These are phyloP conservation scores for Seira ritae DNA, from an alignment of 2,888 invertebrate species.

Conservation along the genomic window DNA sequence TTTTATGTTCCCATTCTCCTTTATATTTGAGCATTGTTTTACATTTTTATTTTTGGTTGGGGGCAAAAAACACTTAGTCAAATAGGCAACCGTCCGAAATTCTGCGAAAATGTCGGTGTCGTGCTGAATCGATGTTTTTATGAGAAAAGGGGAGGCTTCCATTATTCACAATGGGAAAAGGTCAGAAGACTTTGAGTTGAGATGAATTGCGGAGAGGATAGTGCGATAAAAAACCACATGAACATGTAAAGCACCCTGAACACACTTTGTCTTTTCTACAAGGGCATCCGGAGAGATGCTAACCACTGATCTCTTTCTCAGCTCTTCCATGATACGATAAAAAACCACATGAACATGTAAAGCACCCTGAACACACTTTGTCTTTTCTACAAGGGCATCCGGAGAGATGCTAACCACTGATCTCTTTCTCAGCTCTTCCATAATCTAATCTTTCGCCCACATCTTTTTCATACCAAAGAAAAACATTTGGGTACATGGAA, in stretches of 20 bases:
- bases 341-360: no score
- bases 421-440: neutral
- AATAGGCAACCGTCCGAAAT: conserved; percentile 32
- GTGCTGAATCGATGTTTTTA: conserved; percentile 53
- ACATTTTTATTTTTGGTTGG: conserved; percentile 25
- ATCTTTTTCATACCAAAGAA: conserved; percentile 51
- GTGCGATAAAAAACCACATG: neutral
- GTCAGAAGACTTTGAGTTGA: neutral
- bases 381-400: no score
- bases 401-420: neutral
- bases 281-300: neutral
- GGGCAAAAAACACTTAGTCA: conserved; percentile 48
- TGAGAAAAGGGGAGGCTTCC: conserved; percentile 34
- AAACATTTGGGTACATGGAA: no score
- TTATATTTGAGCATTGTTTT: conserved; percentile 62
- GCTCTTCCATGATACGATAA: no score
- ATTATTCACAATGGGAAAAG: conserved; percentile 32
- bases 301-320: no score
- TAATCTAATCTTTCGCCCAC: conserved; percentile 57
- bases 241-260: neutral
- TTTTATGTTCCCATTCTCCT: conserved; percentile 37
- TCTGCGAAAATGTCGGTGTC: conserved; percentile 55
- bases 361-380: no score
- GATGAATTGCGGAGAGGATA: neutral
- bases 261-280: neutral